Evolutionary conservation across 2,113 vertebrate genomes (phyloP).

Genomic region (Atlantisia rogersi): DNA sequence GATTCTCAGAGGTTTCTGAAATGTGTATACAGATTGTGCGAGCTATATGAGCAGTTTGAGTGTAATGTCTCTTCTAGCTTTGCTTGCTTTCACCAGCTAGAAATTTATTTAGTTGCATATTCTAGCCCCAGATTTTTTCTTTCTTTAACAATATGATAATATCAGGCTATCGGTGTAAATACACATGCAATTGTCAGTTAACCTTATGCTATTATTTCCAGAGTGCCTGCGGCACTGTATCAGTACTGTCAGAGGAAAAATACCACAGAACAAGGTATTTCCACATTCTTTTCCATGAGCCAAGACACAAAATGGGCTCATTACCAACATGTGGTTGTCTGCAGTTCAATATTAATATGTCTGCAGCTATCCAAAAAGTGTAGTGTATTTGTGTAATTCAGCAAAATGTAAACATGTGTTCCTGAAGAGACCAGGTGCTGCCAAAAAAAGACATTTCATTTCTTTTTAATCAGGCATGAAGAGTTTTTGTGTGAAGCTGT

Average conservation of each 20-base stretch:
- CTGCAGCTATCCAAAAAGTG: conserved; percentile 46
- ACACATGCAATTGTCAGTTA: conserved; percentile 83
- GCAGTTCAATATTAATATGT: conserved; percentile 66
- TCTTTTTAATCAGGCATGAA: conserved; percentile 1
- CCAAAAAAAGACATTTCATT: conserved; percentile 3
- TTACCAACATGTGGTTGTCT: conserved; percentile 78
- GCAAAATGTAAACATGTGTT: conserved; percentile 66
- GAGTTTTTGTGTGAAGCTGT: neutral
- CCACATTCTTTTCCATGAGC: conserved; percentile 65
- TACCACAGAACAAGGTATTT: conserved; percentile 73
- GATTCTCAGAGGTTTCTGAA: neutral
- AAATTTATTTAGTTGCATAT: conserved; percentile 68
- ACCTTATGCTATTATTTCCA: conserved; percentile 78
- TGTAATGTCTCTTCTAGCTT: conserved; percentile 1
- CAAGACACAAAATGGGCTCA: conserved; percentile 73
- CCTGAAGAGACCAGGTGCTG: conserved; percentile 51
- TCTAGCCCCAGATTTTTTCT: conserved; percentile 52
- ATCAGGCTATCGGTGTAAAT: conserved; percentile 79
- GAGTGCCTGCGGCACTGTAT: conserved; percentile 76
- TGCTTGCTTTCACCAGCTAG: conserved; percentile 50
- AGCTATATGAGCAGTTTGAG: neutral
- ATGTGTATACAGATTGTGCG: neutral
- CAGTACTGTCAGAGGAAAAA: conserved; percentile 77
- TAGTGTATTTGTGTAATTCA: conserved; percentile 45
- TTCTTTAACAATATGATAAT: conserved; percentile 76